A percentile compares a stretch with the other conserved stretches of the same genome.
phyloP scores from a whole-genome alignment of 2,888 invertebrate species.

The Drosophila bunnanda region DNA sequence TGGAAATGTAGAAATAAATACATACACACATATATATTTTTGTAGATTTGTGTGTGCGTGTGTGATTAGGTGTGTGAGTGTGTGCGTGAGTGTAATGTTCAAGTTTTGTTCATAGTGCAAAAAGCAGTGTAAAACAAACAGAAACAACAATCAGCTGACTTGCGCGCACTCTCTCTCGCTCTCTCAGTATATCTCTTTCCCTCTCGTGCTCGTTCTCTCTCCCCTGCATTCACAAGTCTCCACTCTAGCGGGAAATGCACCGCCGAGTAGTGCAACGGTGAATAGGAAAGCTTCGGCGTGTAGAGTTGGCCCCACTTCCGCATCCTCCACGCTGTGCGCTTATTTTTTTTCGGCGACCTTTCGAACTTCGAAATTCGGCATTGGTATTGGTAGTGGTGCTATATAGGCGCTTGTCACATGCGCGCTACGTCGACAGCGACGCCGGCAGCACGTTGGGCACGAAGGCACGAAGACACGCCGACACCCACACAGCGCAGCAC shows the following conservation, averaged over 20 bases:
- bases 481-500: constrained; percentile 24
- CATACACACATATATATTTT: neutral
- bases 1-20: neutral
- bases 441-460: constrained; percentile 42
- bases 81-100: constrained; percentile 45
- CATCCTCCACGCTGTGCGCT: constrained; percentile 38
- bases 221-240: neutral
- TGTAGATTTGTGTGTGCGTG: neutral
- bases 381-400: constrained; percentile 5
- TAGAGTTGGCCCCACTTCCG: constrained; percentile 47
- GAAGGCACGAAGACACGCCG: constrained; percentile 13
- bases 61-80: constrained; percentile 1
- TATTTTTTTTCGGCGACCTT: constrained; percentile 38
- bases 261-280: constrained; percentile 15
- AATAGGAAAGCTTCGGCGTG: constrained; percentile 28
- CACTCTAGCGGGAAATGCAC: constrained; percentile 26
- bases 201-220: neutral
- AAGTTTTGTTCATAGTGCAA: constrained; percentile 68
- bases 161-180: constrained; percentile 63
- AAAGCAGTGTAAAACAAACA: constrained; percentile 59
- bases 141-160: constrained; percentile 70
- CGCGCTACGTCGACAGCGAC: constrained; percentile 46
- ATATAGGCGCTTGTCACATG: constrained; percentile 51
- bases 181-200: constrained; percentile 6
- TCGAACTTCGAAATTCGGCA: constrained; percentile 45